A percentile compares a stretch with the other conserved stretches of the same genome.
Conservation (phyloP, 2,797 vertebrate species). For the Echiichthys vipera region DNA sequence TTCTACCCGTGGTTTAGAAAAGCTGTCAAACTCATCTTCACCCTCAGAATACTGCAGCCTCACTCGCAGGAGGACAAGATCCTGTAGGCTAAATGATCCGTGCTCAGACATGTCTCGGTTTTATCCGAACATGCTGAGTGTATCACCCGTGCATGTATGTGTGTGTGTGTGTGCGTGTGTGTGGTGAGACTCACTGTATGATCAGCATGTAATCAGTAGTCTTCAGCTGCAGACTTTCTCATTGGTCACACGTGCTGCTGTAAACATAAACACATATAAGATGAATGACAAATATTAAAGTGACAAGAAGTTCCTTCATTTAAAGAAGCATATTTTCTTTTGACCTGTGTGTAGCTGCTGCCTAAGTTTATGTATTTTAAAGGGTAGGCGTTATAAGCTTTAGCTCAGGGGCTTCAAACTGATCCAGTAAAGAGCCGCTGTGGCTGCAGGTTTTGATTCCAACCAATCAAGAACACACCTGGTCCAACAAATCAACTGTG, state of each 20-base stretch:
- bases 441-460: no score
- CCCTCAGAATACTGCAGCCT: constrained; percentile 55
- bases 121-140: background rate
- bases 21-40: constrained; percentile 67
- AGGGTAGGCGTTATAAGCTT: no score
- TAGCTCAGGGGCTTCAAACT: no score
- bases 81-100: constrained; percentile 14
- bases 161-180: background rate
- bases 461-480: no score
- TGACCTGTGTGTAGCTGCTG: no score
- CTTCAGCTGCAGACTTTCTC: background rate
- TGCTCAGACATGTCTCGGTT: background rate
- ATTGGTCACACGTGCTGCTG: background rate
- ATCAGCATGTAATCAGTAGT: background rate
- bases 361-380: no score
- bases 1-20: no score
- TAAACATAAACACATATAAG: background rate
- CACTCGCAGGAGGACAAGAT: constrained; percentile 15
- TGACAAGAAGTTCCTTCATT: background rate
- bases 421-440: no score
- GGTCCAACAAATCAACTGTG: no score
- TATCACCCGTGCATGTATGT: background rate
- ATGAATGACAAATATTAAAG: background rate
- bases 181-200: background rate
- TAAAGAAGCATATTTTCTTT: background rate